Base-by-base conservation (phyloP, 2,113 vertebrate genomes). In the Pteropus alecto region DNA sequence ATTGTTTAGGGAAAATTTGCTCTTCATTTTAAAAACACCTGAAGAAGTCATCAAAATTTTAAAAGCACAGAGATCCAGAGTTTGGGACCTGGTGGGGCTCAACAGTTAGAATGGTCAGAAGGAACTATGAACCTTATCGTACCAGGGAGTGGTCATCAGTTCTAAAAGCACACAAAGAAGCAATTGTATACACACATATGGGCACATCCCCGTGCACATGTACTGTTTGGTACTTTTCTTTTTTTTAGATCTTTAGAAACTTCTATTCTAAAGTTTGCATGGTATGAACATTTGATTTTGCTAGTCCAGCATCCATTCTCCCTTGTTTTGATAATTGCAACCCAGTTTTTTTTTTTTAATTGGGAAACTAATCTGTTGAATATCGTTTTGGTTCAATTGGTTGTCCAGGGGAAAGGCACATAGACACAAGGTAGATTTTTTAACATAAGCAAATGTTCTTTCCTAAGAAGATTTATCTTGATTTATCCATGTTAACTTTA, bases 11-110 rank as follows among this genome's bases (percentile, higher is more conserved):
- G 16, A 38, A 73, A 77, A 38, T 46, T 88, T 90, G 74, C 3
- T 70, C 67, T 90, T 95, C 15, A 54, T 88, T 91, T 60, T 85
- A 65, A 48, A 90, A 93, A 41, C 2, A 56, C 30, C 65, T 33
- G 24, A 87, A 70, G 54, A 92, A 87, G 19, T 51, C 81, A 87
- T 74, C 48, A 60, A 79, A 92, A 70, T 61, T 38, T 63, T 67
- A 70, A 61, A 85, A 74, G 16, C 22, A 15, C 21, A 82, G 28
- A 77, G 51, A 68, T 82, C 67, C 11, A 38, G 63, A 56, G 15
- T 82, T 41, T 61, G n/a, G 26, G 48, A 70, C 35, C 46, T 10
- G 21, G 7, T 5, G 19, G 14, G 61, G 14, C 26, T 73, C 58
- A 68, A 35, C 21, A 54, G 33, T 65, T 43, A 26, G 41, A 74